These are phyloP conservation scores for Leptobrachium leishanense DNA, from an alignment of 2,113 vertebrate species.

Conservation along the genomic window DNA sequence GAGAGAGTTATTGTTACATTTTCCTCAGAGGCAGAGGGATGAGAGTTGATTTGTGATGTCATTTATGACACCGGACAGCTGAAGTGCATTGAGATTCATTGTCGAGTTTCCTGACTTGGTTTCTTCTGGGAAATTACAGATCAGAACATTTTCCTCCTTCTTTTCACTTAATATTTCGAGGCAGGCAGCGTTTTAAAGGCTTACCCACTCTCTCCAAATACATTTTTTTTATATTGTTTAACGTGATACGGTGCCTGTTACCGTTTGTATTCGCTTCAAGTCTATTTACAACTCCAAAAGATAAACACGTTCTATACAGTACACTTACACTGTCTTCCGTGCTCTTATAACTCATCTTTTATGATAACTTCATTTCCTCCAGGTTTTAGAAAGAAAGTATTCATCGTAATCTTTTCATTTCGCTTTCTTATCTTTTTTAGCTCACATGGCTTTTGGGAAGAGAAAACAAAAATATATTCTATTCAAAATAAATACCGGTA, in stretches of 20 bases:
- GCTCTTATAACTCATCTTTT: too few species aligned
- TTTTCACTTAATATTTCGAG: constrained; percentile 32
- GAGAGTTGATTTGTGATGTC: constrained; percentile 47
- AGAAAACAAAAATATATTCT: too few species aligned
- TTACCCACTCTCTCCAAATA: too few species aligned
- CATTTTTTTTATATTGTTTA: not conserved
- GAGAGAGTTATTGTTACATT: constrained; percentile 41
- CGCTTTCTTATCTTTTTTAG: too few species aligned
- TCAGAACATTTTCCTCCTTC: constrained; percentile 36
- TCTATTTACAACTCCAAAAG: too few species aligned
- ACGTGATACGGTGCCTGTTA: not conserved
- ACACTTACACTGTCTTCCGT: too few species aligned
- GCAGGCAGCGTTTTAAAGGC: constrained; percentile 21
- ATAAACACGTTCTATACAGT: too few species aligned
- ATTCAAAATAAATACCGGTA: too few species aligned
- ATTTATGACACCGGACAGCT: constrained; percentile 39
- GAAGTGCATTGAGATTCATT: constrained; percentile 47
- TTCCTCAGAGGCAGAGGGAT: constrained; percentile 22
- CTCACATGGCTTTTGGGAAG: too few species aligned
- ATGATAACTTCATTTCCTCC: too few species aligned
- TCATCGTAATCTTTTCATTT: too few species aligned
- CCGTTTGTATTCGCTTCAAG: not conserved
- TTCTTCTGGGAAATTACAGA: constrained; percentile 50
- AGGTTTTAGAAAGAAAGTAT: too few species aligned
- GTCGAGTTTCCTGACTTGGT: constrained; percentile 26